Evolutionary conservation across 2,797 vertebrate species (phyloP).

Genomic region (Gila robusta): DNA sequence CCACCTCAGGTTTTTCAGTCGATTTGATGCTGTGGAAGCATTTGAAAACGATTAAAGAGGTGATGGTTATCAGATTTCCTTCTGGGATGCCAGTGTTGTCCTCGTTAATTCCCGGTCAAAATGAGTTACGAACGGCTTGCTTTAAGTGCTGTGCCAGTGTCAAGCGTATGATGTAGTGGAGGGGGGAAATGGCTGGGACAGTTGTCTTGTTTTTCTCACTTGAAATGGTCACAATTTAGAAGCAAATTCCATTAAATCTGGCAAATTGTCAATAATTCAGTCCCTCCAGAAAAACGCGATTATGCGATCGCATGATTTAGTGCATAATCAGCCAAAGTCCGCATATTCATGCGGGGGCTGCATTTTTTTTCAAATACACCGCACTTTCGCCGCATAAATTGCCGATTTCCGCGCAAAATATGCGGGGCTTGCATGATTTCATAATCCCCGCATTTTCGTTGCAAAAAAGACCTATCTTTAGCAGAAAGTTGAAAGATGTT

Average conservation of each 20-base stretch:
- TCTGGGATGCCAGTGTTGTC: slow-evolving; percentile 59
- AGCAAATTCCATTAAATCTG: background rate
- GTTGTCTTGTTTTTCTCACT: background rate
- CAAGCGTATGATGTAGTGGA: background rate
- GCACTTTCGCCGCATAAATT: no score
- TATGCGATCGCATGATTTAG: no score
- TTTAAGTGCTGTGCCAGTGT: background rate
- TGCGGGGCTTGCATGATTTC: no score
- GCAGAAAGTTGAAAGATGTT: no score
- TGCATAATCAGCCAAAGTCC: no score
- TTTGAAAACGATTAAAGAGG: slow-evolving; percentile 74
- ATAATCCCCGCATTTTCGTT: no score
- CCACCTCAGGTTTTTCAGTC: slow-evolving; percentile 67
- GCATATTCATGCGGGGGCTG: no score
- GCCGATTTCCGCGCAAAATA: no score
- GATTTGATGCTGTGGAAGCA: slow-evolving; percentile 48
- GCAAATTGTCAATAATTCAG: slow-evolving; percentile 21
- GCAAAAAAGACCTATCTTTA: no score
- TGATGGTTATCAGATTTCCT: slow-evolving; percentile 78
- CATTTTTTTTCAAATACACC: no score
- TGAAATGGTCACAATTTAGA: background rate
- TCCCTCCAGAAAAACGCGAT: no score
- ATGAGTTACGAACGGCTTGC: slow-evolving; percentile 25
- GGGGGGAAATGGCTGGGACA: background rate
- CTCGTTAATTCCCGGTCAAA: slow-evolving; percentile 48